Base-by-base conservation (phyloP, 2,888 invertebrate genomes). In the Lissonota sp. region DNA sequence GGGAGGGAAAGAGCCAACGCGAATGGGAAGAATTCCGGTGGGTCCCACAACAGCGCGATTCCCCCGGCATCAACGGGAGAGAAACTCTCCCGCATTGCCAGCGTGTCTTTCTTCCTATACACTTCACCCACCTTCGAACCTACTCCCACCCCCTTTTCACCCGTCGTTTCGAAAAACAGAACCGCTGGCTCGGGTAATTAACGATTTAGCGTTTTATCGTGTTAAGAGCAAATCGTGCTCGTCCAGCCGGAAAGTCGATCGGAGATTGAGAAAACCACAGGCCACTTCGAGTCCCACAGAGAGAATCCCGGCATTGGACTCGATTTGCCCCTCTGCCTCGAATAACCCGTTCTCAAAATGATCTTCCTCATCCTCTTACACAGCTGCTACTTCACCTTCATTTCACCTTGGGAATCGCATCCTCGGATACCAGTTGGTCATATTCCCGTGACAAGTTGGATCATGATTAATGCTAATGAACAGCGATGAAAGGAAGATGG, bases 141-240 rank as follows among this genome's bases (percentile, higher is more conserved):
- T 64, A n/a, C n/a, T n/a, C n/a, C 58, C 12, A 39, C 37, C 57
- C 14, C 53, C 40, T 60, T 16, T 46, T 3, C 26, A 2, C 74
- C 60, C 60, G 46, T 62, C 26, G 58, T 26, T 26, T 26, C 26
- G 55, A 57, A 60, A 63, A 60, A 63, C 57, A 70, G 42, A 60
- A 49, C 46, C 51, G 66, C 16, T 37, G 40, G 67, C 75, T 66
- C 71, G 6, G 71, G 80, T 80, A 80, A 80, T 80, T 80, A 80
- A 80, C 80, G 80, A 80, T 80, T 80, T 76, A 80, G 80, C 76
- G 75, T 80, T 76, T 80, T 80, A 80, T 80, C 80, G 75, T 80
- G 80, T 80, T 80, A 76, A 80, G 76, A 80, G 80, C 80, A 80
- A 80, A 80, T 80, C 80, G 76, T 66, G 80, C 80, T 80, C 75